These are phyloP conservation scores for Puffinus mauretanicus DNA, from an alignment of 2,113 vertebrate species.

Conservation along the genomic window DNA sequence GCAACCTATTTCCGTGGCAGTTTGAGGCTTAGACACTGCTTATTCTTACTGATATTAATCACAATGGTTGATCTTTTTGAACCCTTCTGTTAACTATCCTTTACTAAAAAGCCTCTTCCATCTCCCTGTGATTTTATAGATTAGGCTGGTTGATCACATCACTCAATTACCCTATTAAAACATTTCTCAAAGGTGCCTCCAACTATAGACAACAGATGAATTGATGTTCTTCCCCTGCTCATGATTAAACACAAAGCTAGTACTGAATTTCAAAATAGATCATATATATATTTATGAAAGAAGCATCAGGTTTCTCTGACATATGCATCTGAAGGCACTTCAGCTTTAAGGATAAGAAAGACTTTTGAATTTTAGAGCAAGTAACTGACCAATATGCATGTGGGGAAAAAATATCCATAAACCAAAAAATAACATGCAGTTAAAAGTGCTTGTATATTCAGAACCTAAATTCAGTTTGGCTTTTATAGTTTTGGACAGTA, in stretches of 20 bases:
- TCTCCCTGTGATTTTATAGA: not conserved
- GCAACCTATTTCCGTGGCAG: not conserved
- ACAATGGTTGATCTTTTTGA: not conserved
- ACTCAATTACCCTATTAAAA: not conserved
- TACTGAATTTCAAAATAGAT: not conserved
- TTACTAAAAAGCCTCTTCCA: not conserved
- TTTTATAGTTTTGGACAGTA: not conserved
- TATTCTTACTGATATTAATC: not conserved
- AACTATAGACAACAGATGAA: not conserved
- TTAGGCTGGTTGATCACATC: not conserved
- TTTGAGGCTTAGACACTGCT: not conserved
- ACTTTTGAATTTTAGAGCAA: not conserved
- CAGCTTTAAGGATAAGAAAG: not conserved
- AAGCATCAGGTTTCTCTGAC: not conserved
- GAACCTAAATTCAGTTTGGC: not conserved
- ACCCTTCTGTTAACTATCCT: not conserved
- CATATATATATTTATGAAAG: not conserved
- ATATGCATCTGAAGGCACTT: not conserved
- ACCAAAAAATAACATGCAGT: accelerated
- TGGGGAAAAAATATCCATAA: not conserved
- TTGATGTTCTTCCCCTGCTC: not conserved
- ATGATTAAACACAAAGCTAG: not conserved
- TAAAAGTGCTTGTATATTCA: not conserved
- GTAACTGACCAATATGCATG: not conserved
- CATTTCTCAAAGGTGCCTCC: not conserved